Percentiles rank a stretch among this genome's conserved stretches.
Conservation (phyloP, 2,113 vertebrate species). For the Myiozetetes cayanensis region DNA sequence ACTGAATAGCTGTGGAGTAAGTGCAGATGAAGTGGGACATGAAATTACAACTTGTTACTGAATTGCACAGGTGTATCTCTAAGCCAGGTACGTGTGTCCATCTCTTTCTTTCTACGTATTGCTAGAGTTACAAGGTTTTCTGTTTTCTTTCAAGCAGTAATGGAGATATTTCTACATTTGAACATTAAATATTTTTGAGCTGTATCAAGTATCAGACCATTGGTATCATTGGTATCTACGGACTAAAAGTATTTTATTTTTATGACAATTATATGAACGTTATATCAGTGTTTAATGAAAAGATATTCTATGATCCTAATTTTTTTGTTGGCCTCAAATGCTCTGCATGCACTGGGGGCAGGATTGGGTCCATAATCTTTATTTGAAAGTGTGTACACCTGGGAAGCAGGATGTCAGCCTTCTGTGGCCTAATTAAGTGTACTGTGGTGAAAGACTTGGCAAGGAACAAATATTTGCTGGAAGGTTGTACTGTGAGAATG, state of each 20-base stretch:
- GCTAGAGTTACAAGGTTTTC: background rate
- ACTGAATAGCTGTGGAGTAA: background rate
- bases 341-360: background rate
- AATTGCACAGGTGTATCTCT: slow-evolving; percentile 35
- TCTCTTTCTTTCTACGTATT: background rate
- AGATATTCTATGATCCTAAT: background rate
- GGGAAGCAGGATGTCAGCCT: background rate
- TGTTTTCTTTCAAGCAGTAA: background rate
- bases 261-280: background rate
- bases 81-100: slow-evolving; percentile 20
- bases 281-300: background rate
- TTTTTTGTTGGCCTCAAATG: background rate
- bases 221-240: background rate
- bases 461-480: slow-evolving; percentile 3
- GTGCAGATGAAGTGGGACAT: slow-evolving; percentile 15
- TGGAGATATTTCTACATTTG: background rate
- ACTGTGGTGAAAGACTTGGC: slow-evolving; percentile 3
- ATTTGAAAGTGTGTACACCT: slow-evolving; percentile 1
- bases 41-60: slow-evolving; percentile 32
- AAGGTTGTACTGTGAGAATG: background rate
- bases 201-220: background rate
- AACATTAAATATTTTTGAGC: background rate
- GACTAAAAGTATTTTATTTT: background rate
- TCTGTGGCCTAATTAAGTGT: slow-evolving; percentile 14
- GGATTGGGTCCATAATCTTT: background rate